Evolutionary conservation across 2,888 invertebrate species (phyloP).

Genomic region (Epinotia demarniana): DNA sequence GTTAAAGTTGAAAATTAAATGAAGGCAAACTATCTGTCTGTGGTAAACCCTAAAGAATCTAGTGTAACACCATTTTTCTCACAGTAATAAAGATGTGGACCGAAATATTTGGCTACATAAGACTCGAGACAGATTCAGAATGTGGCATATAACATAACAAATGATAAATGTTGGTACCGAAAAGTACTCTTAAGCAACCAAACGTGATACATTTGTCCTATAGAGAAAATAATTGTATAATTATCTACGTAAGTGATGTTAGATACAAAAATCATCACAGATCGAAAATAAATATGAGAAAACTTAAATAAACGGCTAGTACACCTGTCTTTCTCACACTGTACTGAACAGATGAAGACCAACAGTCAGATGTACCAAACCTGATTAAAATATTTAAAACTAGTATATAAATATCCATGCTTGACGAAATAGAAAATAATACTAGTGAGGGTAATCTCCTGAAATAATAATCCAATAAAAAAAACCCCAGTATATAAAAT

Average conservation of each 20-base stretch:
- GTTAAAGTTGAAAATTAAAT: too few species aligned
- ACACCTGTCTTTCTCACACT: not conserved
- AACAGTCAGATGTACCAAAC: not conserved
- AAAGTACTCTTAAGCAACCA: not conserved
- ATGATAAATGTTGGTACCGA: too few species aligned
- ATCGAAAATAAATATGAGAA: constrained; percentile 13
- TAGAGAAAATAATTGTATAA: not conserved
- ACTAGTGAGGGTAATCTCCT: too few species aligned
- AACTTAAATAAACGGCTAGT: not conserved
- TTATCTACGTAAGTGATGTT: constrained; percentile 17
- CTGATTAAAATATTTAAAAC: not conserved
- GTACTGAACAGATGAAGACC: not conserved
- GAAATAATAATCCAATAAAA: too few species aligned
- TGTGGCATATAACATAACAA: not conserved
- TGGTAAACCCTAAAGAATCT: too few species aligned
- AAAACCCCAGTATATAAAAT: too few species aligned
- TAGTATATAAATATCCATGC: constrained; percentile 6
- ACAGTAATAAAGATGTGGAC: too few species aligned
- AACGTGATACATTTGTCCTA: not conserved
- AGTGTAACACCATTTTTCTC: too few species aligned
- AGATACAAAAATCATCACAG: constrained; percentile 22
- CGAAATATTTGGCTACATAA: too few species aligned
- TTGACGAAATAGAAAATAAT: not conserved
- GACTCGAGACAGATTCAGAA: not conserved
- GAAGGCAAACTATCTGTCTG: too few species aligned